Evolutionary conservation across 2,888 invertebrate genomes (phyloP).

Genomic region (Amiota communis): DNA sequence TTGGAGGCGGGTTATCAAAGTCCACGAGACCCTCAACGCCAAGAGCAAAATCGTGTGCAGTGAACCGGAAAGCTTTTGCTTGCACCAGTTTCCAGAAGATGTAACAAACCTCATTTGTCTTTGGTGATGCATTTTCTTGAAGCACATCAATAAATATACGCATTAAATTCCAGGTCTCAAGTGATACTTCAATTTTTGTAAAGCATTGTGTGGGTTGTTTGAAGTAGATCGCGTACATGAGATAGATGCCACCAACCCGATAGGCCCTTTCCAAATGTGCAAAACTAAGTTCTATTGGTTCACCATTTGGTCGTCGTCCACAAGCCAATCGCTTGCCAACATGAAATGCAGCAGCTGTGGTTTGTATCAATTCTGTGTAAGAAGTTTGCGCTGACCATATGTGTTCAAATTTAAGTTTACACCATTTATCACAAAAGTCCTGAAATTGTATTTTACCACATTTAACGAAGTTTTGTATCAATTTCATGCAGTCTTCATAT

Average conservation of each 20-base stretch:
- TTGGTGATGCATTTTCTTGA: slow-evolving; percentile 5
- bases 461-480: slow-evolving; percentile 5
- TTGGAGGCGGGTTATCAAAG: slow-evolving; percentile 52
- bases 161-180: slow-evolving; percentile 55
- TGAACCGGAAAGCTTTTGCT: slow-evolving; percentile 58
- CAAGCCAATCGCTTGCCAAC: slow-evolving; percentile 58
- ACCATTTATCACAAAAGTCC: slow-evolving; percentile 63
- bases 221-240: slow-evolving; percentile 66
- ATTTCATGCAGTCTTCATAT: neutral
- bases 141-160: slow-evolving; percentile 45
- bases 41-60: slow-evolving; percentile 57
- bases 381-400: slow-evolving; percentile 62
- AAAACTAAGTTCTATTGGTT: slow-evolving; percentile 28
- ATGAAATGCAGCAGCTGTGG: slow-evolving; percentile 60
- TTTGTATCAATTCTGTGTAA: slow-evolving; percentile 59
- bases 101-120: slow-evolving; percentile 48
- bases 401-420: slow-evolving; percentile 56
- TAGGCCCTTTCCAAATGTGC: slow-evolving; percentile 36
- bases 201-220: slow-evolving; percentile 68
- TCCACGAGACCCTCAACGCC: slow-evolving; percentile 62
- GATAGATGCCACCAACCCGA: slow-evolving; percentile 62
- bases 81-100: slow-evolving; percentile 58
- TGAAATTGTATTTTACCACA: slow-evolving; percentile 44
- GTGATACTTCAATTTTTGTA: slow-evolving; percentile 60
- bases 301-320: slow-evolving; percentile 42